Evolutionary conservation across 2,888 invertebrate genomes (phyloP).

Genomic region (Thereva nobilitata): DNA sequence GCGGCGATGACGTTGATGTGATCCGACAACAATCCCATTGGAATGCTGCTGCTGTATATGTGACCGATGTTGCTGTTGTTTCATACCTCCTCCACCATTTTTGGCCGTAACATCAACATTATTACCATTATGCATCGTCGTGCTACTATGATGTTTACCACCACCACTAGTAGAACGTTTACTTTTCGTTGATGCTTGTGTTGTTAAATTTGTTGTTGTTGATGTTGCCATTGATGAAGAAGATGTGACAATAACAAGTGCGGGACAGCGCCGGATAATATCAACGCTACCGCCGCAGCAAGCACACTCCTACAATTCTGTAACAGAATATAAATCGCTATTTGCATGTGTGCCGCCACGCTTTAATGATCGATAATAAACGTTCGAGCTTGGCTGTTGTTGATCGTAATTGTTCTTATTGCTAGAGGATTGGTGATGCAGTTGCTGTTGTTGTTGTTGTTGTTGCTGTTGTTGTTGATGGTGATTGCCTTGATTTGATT

Average conservation of each 20-base stretch:
- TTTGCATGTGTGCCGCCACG: conserved; percentile 59
- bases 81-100: conserved; percentile 12
- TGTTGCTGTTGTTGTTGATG: conserved; percentile 35
- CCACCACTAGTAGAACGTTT: conserved; percentile 2
- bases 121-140: neutral
- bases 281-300: conserved; percentile 60
- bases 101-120: conserved; percentile 1
- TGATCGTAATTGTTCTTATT: conserved; percentile 40
- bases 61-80: conserved; percentile 37
- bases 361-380: conserved; percentile 60
- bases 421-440: conserved; percentile 40
- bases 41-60: conserved; percentile 46
- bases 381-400: conserved; percentile 38
- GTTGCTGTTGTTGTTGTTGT: conserved; percentile 45
- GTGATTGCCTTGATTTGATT: conserved; percentile 36
- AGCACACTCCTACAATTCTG: conserved; percentile 66
- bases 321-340: conserved; percentile 73
- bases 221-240: conserved; percentile 41
- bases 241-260: conserved; percentile 47
- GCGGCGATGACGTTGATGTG: conserved; percentile 54
- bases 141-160: neutral
- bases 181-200: conserved; percentile 40
- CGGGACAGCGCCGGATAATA: conserved; percentile 52
- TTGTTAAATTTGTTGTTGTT: conserved; percentile 45
- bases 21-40: conserved; percentile 41